A percentile compares a stretch with the other conserved stretches of the same genome.
phyloP scores from a whole-genome alignment of 1,140 invertebrate species.

The Aphaenogaster ashmeadi region DNA sequence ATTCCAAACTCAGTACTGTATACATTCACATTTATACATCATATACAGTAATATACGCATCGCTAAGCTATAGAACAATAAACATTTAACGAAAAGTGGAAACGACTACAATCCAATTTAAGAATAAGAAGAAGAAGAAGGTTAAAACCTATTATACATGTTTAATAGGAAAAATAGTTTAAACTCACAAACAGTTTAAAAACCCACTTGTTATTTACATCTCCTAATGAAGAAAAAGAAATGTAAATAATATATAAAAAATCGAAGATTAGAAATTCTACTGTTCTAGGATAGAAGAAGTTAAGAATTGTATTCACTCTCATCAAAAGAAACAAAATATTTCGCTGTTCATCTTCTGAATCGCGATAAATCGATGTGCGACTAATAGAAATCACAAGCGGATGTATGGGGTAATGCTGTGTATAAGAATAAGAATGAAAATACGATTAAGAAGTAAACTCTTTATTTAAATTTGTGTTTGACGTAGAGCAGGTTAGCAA shows the following conservation, averaged over 20 bases:
- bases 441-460: neutral
- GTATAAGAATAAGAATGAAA: neutral
- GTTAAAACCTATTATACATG: no score
- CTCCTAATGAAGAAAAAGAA: no score
- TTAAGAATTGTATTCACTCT: neutral
- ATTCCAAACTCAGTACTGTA: no score
- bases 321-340: neutral
- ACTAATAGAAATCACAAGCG: constrained; percentile 21
- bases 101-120: no score
- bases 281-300: neutral
- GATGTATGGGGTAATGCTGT: neutral
- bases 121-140: no score
- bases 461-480: neutral
- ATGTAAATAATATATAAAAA: neutral
- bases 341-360: neutral
- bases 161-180: no score
- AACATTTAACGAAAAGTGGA: no score
- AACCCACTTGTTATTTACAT: no score
- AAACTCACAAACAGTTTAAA: no score
- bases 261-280: neutral
- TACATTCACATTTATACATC: no score
- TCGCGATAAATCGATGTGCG: neutral
- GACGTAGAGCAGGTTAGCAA: neutral
- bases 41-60: no score
- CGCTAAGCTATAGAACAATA: no score